Evolutionary conservation across 2,113 vertebrate genomes (phyloP).

Genomic region (Phyllopteryx taeniolatus): DNA sequence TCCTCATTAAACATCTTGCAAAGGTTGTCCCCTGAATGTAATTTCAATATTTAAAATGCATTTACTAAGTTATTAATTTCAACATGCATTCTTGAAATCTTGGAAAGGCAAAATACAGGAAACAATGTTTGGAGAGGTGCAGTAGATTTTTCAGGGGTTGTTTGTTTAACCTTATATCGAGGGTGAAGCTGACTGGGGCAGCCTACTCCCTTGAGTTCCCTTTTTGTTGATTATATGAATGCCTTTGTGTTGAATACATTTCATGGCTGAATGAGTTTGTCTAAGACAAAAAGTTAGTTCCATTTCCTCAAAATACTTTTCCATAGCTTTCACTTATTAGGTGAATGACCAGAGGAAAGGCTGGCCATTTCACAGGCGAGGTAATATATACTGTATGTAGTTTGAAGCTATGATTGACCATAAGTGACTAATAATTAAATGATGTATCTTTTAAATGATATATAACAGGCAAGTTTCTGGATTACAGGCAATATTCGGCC

Average conservation of each 20-base stretch:
- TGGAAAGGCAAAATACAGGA: background rate
- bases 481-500: no score
- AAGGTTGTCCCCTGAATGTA: conserved; percentile 24
- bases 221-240: conserved; percentile 10
- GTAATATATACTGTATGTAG: background rate
- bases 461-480: background rate
- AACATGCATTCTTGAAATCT: conserved; percentile 2
- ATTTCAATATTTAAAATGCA: conserved; percentile 36
- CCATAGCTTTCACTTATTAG: background rate
- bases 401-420: background rate
- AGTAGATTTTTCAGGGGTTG: background rate
- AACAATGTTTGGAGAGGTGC: background rate
- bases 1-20: conserved; percentile 29
- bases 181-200: background rate
- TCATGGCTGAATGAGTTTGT: conserved; percentile 6
- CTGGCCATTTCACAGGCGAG: background rate
- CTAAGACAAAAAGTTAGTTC: background rate
- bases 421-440: conserved; percentile 1
- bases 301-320: background rate
- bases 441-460: background rate
- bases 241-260: conserved; percentile 5
- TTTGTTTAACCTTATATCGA: background rate
- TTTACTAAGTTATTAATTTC: conserved; percentile 35
- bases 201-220: background rate
- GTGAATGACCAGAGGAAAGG: background rate